Conservation (phyloP, 2,888 invertebrate species). For the Agrotis segetum region DNA sequence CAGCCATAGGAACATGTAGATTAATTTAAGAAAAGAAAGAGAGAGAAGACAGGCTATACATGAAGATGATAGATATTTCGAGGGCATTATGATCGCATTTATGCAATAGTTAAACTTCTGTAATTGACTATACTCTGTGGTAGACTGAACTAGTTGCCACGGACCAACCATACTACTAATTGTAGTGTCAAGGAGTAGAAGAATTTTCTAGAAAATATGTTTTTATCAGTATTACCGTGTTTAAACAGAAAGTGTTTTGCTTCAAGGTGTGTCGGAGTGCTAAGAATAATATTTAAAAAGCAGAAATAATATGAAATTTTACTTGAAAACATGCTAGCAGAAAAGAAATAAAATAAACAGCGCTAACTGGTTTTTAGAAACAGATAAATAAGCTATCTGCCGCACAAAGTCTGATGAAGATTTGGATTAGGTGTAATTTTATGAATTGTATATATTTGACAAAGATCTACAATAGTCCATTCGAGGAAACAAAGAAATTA, state of each 20-base stretch:
- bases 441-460: neutral
- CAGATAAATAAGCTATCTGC: neutral
- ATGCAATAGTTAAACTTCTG: neutral
- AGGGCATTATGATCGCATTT: neutral
- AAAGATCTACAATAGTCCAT: neutral
- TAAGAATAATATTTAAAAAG: neutral
- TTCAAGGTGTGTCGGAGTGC: conserved; percentile 9
- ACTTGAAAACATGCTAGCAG: conserved; percentile 14
- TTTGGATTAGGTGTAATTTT: neutral
- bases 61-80: neutral
- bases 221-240: conserved; percentile 32
- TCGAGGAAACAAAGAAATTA: neutral
- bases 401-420: conserved; percentile 3
- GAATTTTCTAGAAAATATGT: conserved; percentile 54
- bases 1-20: neutral
- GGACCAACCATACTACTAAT: conserved; percentile 21
- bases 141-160: neutral
- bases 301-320: conserved; percentile 19
- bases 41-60: neutral
- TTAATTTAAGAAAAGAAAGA: neutral
- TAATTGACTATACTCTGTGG: neutral
- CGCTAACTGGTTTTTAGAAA: conserved; percentile 23
- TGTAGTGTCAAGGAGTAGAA: conserved; percentile 14
- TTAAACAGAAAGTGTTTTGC: conserved; percentile 47
- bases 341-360: conserved; percentile 12